phyloP scores from a whole-genome alignment of 92 coral and sea anemone species.

The Virgularia gustaviana region DNA sequence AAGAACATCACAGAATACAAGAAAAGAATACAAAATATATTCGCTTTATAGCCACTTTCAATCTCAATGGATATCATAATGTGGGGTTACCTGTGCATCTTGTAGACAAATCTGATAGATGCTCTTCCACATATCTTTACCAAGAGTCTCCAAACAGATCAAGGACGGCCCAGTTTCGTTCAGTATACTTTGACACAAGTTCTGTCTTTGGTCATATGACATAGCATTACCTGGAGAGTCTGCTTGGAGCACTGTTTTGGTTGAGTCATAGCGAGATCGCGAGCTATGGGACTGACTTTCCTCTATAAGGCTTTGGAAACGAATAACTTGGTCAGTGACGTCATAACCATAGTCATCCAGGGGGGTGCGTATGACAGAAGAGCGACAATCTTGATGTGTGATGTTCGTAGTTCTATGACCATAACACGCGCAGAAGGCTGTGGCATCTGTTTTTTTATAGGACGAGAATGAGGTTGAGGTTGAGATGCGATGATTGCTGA shows the following conservation, averaged over 20 bases:
- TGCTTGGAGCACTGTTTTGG: background rate
- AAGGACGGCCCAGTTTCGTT: background rate
- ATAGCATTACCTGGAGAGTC: constrained; percentile 8
- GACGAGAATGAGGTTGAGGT: background rate
- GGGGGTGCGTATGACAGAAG: background rate
- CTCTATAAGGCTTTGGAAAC: too few relatives aligned
- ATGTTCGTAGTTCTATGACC: constrained; percentile 12
- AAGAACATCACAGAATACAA: too few relatives aligned
- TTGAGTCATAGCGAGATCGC: too few relatives aligned
- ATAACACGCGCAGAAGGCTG: constrained; percentile 28
- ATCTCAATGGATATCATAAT: background rate
- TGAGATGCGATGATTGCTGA: too few relatives aligned
- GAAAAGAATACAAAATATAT: background rate
- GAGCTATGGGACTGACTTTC: too few relatives aligned
- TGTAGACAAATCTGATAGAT: constrained; percentile 25
- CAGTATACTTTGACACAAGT: constrained; percentile 13
- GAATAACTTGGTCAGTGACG: constrained; percentile 5
- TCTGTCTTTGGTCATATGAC: constrained; percentile 1
- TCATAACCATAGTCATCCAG: background rate
- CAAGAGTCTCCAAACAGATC: constrained; percentile 11
- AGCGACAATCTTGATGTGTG: background rate
- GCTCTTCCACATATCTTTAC: constrained; percentile 18
- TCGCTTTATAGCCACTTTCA: background rate
- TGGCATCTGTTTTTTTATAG: too few relatives aligned
- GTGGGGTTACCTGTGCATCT: constrained; percentile 13